These are phyloP conservation scores for Trichogramma evanescens DNA, from an alignment of 2,888 invertebrate genomes.

Conservation along the genomic window DNA sequence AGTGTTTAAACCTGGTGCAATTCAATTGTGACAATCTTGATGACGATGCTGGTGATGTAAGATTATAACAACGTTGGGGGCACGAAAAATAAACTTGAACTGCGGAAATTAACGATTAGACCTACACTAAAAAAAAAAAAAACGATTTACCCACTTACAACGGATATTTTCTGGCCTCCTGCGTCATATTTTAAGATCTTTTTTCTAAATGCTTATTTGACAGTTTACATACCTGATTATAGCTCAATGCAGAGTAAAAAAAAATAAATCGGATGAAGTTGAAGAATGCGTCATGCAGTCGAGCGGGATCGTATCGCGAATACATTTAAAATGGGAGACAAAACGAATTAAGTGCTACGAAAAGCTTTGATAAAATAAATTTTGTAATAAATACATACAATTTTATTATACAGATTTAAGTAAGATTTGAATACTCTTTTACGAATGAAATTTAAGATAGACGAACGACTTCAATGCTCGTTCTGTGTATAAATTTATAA, in stretches of 20 bases:
- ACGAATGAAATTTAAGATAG: slow-evolving; percentile 7
- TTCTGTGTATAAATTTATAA: slow-evolving; percentile 10
- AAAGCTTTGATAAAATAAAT: slow-evolving; percentile 21
- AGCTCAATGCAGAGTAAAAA: background rate
- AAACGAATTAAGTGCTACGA: slow-evolving; percentile 4
- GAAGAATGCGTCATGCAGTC: no score
- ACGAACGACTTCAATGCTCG: background rate
- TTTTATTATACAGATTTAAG: slow-evolving; percentile 20
- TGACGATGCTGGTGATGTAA: background rate
- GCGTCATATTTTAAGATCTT: background rate
- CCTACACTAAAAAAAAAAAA: background rate
- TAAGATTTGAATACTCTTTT: slow-evolving; percentile 17
- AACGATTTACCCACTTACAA: background rate
- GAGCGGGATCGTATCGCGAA: background rate
- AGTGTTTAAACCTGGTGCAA: slow-evolving; percentile 19
- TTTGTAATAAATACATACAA: slow-evolving; percentile 22
- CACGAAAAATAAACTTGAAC: background rate
- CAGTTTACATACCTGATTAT: no score
- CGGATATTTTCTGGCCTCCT: background rate
- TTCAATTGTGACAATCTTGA: slow-evolving; percentile 22
- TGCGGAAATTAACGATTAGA: background rate
- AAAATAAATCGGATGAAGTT: background rate
- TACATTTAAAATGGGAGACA: background rate
- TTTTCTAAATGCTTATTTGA: no score
- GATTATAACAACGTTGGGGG: no score